Base-by-base conservation (phyloP, 2,113 vertebrate genomes). In the Scopus umbretta region DNA sequence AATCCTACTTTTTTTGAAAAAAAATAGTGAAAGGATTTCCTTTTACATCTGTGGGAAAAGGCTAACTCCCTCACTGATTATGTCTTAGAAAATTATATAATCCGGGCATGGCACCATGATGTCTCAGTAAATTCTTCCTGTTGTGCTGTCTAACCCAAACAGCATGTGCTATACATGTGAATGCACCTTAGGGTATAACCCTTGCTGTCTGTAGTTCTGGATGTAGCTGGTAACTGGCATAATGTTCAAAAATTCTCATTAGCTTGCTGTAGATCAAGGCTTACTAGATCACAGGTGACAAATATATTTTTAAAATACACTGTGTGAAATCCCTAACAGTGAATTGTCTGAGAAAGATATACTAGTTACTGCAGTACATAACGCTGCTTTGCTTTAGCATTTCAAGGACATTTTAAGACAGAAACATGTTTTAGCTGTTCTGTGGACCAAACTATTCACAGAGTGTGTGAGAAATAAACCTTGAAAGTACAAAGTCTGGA, bases 281-380 rank as follows among this genome's bases (percentile, higher is more conserved):
- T 85, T 94, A 75, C 72, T 81, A 86, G 92, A 89, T 79, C 86
- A 79, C 56, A 94, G 56, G 52, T 62, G 91, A 89, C 83, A 95
- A 91, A 92, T 72, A 81, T 3, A 45, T 87, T 89, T 94, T 87
- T 61, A 21, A 76, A 87, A 58, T 82, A 66, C 40, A 47, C 40
- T 81, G 17, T 50, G 36, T 94, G 80, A 92, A 95, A 79, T 81
- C 61, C 56, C 50, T 86, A 16, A n/a, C 50, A 42, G 59, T 83
- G 58, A 73, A 40, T 53, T 73, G 10, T 53, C 32, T 45, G 27
- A 9, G 47, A 56, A 71, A 56, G 67, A 90, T 21, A 36, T 32
- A 22, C 23, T 68, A 10, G 27, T 76, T 86, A 80, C 20, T 94
- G 82, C 90, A 55, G 81, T 19, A 38, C 0, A 2, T 8, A 40